A percentile compares a stretch with the other conserved stretches of the same genome.
These are phyloP conservation scores for Ictidomys tridecemlineatus DNA, from an alignment of 2,113 vertebrate genomes.

Conservation along the genomic window DNA sequence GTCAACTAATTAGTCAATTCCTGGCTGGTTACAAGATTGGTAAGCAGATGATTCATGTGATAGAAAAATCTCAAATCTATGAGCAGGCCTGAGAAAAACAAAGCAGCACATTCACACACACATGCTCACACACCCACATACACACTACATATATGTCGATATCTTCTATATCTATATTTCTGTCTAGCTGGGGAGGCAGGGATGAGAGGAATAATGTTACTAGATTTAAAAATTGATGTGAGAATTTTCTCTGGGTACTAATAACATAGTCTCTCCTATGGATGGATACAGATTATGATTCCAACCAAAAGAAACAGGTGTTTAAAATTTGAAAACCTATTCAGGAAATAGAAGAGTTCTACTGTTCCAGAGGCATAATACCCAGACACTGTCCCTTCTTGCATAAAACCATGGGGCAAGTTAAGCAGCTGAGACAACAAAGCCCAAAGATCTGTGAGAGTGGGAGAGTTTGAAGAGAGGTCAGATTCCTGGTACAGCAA, in stretches of 20 bases:
- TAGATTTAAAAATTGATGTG: not conserved
- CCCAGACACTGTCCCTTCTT: not conserved
- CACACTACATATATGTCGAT: not conserved
- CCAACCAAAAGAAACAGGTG: not conserved
- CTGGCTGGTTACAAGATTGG: not conserved
- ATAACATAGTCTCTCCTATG: not conserved
- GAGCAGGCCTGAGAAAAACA: not conserved
- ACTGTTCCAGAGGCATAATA: not conserved
- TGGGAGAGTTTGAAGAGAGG: not conserved
- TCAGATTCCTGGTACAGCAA: not conserved
- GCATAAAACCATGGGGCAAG: not conserved
- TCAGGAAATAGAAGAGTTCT: not conserved
- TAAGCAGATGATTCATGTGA: slow-evolving; percentile 34
- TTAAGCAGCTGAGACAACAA: not conserved
- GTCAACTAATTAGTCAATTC: not conserved
- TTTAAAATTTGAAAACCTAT: slow-evolving; percentile 19
- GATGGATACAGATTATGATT: not conserved
- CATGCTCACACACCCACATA: not conserved
- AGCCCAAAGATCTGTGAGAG: not conserved
- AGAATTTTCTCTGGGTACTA: slow-evolving; percentile 13
- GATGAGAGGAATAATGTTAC: not conserved
- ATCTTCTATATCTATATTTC: not conserved
- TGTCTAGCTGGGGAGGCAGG: not conserved
- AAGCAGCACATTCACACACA: not conserved
- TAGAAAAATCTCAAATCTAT: not conserved